These are phyloP conservation scores for Acleris emargana DNA, from an alignment of 2,888 invertebrate species.

Conservation along the genomic window DNA sequence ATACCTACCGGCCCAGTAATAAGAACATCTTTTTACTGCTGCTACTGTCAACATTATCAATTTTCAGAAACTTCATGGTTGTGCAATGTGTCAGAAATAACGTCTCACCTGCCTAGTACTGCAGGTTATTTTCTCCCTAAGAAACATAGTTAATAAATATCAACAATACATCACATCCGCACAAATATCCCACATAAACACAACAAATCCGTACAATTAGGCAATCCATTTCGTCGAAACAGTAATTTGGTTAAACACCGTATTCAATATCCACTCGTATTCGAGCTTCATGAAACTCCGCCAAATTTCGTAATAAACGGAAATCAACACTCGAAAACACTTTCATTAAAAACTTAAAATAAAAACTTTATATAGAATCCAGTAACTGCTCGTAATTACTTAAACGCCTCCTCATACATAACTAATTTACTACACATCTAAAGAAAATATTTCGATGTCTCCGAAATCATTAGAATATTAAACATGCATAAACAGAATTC, in stretches of 20 bases:
- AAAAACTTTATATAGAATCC: no score
- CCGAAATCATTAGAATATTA: conserved; percentile 30
- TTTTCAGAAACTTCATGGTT: no score
- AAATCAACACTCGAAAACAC: background rate
- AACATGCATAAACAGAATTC: conserved; percentile 32
- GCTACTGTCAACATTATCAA: no score
- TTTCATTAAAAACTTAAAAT: background rate
- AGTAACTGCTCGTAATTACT: background rate
- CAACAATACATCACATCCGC: no score
- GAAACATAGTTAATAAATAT: no score
- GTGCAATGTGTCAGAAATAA: no score
- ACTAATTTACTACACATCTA: background rate
- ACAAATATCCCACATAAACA: no score
- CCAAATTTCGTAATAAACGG: background rate
- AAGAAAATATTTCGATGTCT: conserved; percentile 1
- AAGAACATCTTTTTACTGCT: no score
- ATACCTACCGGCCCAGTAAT: no score
- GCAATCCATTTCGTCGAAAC: background rate
- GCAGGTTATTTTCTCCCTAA: no score
- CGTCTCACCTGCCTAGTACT: no score
- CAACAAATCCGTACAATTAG: background rate
- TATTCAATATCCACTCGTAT: conserved; percentile 6
- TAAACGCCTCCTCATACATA: background rate
- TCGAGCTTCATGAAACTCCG: background rate
- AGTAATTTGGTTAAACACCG: background rate